Evolutionary conservation across 2,797 vertebrate species (phyloP).

Genomic region (Atherinosoma microstoma): DNA sequence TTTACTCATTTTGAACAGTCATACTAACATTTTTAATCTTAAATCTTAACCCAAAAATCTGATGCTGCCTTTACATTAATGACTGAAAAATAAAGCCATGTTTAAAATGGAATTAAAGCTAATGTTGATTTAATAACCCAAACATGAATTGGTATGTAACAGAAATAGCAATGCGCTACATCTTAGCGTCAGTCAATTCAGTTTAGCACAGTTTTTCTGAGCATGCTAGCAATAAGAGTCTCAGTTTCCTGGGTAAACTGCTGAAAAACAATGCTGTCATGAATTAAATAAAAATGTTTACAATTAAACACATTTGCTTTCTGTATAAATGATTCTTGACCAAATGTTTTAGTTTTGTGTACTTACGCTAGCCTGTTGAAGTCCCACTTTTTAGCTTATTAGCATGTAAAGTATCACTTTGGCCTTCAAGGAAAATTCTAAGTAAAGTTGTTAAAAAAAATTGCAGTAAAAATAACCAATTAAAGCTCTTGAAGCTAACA

Average conservation of each 20-base stretch:
- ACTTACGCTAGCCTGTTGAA: background rate
- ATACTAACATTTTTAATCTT: background rate
- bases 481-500: too few relatives aligned
- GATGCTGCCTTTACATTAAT: background rate
- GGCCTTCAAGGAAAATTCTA: background rate
- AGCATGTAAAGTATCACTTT: background rate
- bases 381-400: background rate
- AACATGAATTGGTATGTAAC: background rate
- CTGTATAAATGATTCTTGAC: background rate
- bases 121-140: background rate
- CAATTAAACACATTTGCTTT: too few relatives aligned
- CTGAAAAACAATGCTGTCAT: background rate
- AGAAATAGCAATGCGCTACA: background rate
- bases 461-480: background rate
- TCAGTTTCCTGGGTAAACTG: background rate
- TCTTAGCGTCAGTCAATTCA: background rate
- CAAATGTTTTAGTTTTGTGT: background rate
- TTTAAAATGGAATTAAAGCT: background rate
- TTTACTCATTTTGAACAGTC: background rate
- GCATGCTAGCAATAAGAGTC: too few relatives aligned
- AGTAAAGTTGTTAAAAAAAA: background rate
- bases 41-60: background rate
- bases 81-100: background rate
- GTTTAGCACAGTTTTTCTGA: background rate
- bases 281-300: too few relatives aligned